phyloP scores from a whole-genome alignment of 23 tunicate genomes.

The Styela plicata region DNA sequence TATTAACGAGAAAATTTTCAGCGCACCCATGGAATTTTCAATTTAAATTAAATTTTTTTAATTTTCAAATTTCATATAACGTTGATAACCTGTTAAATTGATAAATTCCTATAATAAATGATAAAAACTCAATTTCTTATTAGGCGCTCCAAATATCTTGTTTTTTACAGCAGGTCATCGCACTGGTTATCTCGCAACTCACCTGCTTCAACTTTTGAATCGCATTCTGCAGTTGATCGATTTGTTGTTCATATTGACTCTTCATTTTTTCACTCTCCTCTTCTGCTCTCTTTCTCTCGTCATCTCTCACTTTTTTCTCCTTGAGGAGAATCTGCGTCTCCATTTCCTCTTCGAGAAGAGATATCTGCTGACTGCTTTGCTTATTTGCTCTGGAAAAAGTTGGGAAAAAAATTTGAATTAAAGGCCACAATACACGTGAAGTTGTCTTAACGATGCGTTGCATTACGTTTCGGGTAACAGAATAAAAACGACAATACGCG shows the following conservation, averaged over 20 bases:
- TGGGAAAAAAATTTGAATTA: too few relatives aligned
- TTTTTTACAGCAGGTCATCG: too few relatives aligned
- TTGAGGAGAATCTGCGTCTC: slow-evolving; percentile 50
- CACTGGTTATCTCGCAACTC: not conserved
- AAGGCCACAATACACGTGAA: too few relatives aligned
- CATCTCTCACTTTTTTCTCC: slow-evolving; percentile 45
- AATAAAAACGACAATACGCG: too few relatives aligned
- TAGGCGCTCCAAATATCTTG: too few relatives aligned
- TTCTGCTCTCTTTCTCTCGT: slow-evolving; percentile 55
- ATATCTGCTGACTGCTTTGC: slow-evolving; percentile 44
- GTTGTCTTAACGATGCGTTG: too few relatives aligned
- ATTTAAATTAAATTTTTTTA: too few relatives aligned
- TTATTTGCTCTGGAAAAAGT: slow-evolving; percentile 64
- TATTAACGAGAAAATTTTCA: too few relatives aligned
- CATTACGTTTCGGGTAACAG: too few relatives aligned
- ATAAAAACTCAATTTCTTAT: not conserved
- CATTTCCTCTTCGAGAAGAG: slow-evolving; percentile 79
- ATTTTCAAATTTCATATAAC: too few relatives aligned
- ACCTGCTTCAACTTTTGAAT: slow-evolving; percentile 69
- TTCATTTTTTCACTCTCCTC: slow-evolving; percentile 31
- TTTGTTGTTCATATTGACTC: slow-evolving; percentile 49
- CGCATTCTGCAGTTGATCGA: slow-evolving; percentile 65
- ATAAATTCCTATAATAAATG: not conserved
- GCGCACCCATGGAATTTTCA: too few relatives aligned
- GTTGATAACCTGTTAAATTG: too few relatives aligned